These are phyloP conservation scores for Anser cygnoides DNA, from an alignment of 2,113 vertebrate genomes.

Conservation along the genomic window DNA sequence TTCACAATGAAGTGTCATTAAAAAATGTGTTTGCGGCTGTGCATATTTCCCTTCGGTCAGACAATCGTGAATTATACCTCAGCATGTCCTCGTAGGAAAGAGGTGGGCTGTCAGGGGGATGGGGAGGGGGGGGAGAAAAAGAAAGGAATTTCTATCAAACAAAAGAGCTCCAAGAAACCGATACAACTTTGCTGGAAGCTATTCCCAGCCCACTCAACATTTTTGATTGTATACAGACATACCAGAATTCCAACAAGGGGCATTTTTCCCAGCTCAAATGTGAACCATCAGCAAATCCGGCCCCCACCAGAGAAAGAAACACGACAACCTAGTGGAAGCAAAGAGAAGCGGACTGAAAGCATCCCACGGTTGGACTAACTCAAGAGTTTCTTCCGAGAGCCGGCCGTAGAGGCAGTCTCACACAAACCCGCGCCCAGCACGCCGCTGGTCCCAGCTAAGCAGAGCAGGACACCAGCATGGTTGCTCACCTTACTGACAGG, in stretches of 20 bases:
- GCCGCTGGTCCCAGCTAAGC: not conserved
- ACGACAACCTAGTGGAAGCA: conserved; percentile 66
- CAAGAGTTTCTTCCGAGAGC: not conserved
- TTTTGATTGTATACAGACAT: conserved; percentile 56
- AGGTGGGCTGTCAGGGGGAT: conserved; percentile 48
- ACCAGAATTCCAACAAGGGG: conserved; percentile 58
- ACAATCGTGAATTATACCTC: conserved; percentile 48
- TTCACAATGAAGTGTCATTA: not conserved
- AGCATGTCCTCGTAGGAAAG: conserved; percentile 9
- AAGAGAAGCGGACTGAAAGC: not conserved
- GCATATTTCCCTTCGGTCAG: conserved; percentile 24
- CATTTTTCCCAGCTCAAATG: conserved; percentile 75
- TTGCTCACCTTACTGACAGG: not conserved
- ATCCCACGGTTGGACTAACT: not conserved
- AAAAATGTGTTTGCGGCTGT: conserved; percentile 32
- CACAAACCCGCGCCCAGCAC: not conserved
- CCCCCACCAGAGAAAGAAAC: conserved; percentile 74
- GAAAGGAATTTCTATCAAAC: conserved; percentile 42
- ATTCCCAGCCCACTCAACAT: conserved; percentile 66
- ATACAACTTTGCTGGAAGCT: conserved; percentile 43
- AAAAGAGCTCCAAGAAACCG: conserved; percentile 59
- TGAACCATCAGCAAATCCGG: conserved; percentile 80
- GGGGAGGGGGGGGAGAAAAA: not conserved
- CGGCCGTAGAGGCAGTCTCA: not conserved
- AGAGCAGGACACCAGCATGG: not conserved